Evolutionary conservation across 2,888 invertebrate species (phyloP).

Genomic region (Lasius fuliginosus): DNA sequence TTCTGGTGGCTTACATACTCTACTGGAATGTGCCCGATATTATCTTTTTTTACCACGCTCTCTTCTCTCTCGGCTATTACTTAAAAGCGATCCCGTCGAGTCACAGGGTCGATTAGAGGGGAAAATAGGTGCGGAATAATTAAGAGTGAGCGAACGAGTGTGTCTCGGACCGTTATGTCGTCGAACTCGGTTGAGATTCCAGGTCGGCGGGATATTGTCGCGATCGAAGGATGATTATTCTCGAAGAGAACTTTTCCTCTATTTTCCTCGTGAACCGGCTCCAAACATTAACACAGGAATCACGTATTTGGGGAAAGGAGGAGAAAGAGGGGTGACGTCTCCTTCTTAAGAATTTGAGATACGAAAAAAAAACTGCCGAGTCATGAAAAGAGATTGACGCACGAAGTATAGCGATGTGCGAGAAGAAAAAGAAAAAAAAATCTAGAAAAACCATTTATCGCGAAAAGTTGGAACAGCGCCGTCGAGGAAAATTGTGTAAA

Average conservation of each 20-base stretch:
- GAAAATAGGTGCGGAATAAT: slow-evolving; percentile 19
- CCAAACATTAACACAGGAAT: neutral
- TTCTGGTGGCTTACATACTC: slow-evolving; percentile 72
- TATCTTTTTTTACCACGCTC: slow-evolving; percentile 32
- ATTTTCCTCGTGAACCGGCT: slow-evolving; percentile 36
- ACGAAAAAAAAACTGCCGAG: slow-evolving; percentile 14
- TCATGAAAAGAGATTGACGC: slow-evolving; percentile 36
- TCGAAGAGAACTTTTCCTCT: neutral
- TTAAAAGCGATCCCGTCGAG: slow-evolving; percentile 30
- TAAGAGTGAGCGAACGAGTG: neutral
- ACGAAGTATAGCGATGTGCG: neutral
- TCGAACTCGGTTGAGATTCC: neutral
- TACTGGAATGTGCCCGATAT: slow-evolving; percentile 61
- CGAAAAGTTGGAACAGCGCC: neutral
- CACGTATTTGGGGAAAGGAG: neutral
- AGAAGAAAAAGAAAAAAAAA: neutral
- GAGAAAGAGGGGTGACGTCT: neutral
- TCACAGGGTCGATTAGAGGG: slow-evolving; percentile 21
- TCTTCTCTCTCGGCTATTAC: slow-evolving; percentile 32
- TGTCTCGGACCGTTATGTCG: neutral
- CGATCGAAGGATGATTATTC: neutral
- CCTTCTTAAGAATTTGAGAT: neutral
- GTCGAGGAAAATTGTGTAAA: slow-evolving; percentile 42
- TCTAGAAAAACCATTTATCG: neutral
- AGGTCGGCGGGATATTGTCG: slow-evolving; percentile 16